Evolutionary conservation across 2,888 invertebrate genomes (phyloP), one percentile per base, ranked within the genome.

Genomic region (Malachius bipustulatus): DNA sequence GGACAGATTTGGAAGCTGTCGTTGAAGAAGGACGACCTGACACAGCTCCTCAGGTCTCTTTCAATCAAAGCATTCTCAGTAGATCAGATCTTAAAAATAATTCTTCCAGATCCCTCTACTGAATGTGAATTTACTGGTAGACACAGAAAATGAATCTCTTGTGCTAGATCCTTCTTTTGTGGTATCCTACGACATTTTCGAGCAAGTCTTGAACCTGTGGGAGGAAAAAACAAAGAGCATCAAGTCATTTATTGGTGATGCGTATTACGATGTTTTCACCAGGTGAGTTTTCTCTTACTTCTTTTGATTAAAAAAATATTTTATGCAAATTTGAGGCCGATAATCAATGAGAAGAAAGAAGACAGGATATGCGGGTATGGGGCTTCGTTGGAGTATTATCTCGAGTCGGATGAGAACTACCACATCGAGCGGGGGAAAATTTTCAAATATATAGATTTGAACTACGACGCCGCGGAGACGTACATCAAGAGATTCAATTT

Each of bases 331-430:
- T 19, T 19, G 47, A 80, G 82, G 38, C 89, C 89, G 0, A 73
- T 80, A 11, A 81, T 90, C 41, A 85, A 88, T 70, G 82, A 79
- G 11, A 81, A 83, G 50, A 73, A 77, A 51, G 82, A 87, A 47
- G 79, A 82, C 28, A 73, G 82, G 55, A 73, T 81, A 0, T 79
- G 80, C 36, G 82, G 82, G 2, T 66, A 70, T 15, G 75, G 85
- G 0, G 87, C 88, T 0, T 73, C 75, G 40, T 62, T 89, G 16
- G 64, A 69, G 26, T 76, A 75, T 47, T 70, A 85, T 34, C 65
- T 89, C 54, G 70, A 73, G 35, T 74, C 75, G 42, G 84, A 89
- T 56, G 63, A 65, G 32, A 48, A 64, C 13, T 63, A 82, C 53
- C 69, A 32, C 59, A 59, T 1, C 61, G 74, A 36, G 3, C 31